Percentiles rank a stretch among this genome's conserved stretches.
phyloP scores from a whole-genome alignment of 2,797 vertebrate genomes.

The Periophthalmus magnuspinnatus region DNA sequence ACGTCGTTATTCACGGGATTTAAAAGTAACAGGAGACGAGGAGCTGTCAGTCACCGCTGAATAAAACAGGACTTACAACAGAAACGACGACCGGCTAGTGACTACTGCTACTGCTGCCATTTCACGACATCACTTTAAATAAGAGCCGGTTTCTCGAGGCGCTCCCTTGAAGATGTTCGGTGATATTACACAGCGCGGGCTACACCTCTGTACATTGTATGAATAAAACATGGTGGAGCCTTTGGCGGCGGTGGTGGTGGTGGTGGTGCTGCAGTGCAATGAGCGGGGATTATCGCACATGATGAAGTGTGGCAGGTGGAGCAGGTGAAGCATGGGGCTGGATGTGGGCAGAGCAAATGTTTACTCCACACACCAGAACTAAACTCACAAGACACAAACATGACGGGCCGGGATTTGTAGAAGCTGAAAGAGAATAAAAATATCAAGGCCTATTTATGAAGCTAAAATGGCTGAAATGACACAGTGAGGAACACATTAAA shows the following conservation, averaged over 20 bases:
- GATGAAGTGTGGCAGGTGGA: conserved; percentile 43
- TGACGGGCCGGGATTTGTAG: conserved; percentile 4
- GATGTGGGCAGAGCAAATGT: conserved; percentile 57
- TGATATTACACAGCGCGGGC: neutral
- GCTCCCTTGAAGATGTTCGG: neutral
- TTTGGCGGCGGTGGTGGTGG: too few relatives aligned
- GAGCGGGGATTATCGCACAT: conserved; percentile 38
- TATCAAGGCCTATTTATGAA: neutral
- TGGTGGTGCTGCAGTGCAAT: conserved; percentile 38
- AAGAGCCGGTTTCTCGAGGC: neutral
- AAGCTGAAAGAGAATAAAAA: neutral
- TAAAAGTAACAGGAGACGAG: conserved; percentile 2
- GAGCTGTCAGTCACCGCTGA: conserved; percentile 4
- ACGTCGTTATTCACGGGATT: neutral
- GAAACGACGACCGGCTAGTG: neutral
- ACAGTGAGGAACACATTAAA: too few relatives aligned
- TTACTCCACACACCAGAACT: conserved; percentile 31
- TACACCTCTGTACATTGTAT: neutral
- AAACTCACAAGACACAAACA: conserved; percentile 44
- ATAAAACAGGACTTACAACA: conserved; percentile 6
- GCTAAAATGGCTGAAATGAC: neutral
- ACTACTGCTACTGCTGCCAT: neutral
- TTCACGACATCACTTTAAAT: neutral
- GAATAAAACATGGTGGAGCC: conserved; percentile 24
- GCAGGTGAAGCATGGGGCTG: conserved; percentile 51